Evolutionary conservation across 2,113 vertebrate species (phyloP).

Genomic region (Colaptes auratus): DNA sequence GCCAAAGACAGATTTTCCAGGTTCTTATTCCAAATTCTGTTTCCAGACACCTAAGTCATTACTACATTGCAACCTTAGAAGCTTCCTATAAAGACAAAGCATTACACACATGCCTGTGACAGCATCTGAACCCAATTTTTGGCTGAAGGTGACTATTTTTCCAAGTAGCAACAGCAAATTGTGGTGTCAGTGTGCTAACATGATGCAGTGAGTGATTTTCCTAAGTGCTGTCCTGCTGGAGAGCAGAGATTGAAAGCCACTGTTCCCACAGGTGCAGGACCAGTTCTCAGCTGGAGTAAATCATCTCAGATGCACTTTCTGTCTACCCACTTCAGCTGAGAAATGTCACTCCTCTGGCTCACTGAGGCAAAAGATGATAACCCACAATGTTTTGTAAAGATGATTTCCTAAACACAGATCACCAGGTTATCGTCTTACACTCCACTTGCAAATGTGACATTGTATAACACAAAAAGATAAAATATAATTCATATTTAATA

Average conservation of each 20-base stretch:
- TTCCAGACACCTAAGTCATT: constrained; percentile 51
- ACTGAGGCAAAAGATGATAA: constrained; percentile 1
- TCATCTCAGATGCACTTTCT: background rate
- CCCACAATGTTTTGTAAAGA: background rate
- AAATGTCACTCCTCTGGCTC: background rate
- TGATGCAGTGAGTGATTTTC: constrained; percentile 37
- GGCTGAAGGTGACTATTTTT: constrained; percentile 59
- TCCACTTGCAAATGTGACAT: background rate
- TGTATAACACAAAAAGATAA: background rate
- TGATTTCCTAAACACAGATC: background rate
- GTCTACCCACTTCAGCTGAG: background rate
- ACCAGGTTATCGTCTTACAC: background rate
- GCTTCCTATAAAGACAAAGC: constrained; percentile 45
- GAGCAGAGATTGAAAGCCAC: constrained; percentile 20
- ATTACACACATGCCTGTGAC: background rate
- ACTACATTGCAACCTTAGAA: background rate
- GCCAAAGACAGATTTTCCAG: constrained; percentile 32
- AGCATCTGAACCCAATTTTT: constrained; percentile 44
- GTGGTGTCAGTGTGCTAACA: constrained; percentile 29
- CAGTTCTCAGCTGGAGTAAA: constrained; percentile 35
- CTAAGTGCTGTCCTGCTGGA: constrained; percentile 4
- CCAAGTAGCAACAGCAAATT: constrained; percentile 49
- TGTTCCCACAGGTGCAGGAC: constrained; percentile 21
- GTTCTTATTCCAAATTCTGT: constrained; percentile 18
- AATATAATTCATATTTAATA: background rate